Evolutionary conservation across 2,888 invertebrate species (phyloP).

Genomic region (Beris chalybata): DNA sequence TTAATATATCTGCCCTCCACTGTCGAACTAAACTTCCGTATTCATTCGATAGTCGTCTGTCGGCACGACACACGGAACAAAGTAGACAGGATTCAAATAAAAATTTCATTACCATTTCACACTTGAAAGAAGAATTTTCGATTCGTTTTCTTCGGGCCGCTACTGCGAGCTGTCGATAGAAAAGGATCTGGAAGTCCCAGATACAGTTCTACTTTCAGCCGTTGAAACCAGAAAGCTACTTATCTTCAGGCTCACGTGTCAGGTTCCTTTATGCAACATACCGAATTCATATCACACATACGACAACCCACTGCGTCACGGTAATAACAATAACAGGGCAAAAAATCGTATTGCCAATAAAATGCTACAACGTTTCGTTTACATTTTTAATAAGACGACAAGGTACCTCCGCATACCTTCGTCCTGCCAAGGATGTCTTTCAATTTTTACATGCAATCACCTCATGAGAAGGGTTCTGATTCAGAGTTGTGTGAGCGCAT

Average conservation of each 20-base stretch:
- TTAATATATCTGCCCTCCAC: no score
- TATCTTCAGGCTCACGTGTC: conserved; percentile 25
- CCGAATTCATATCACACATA: conserved; percentile 36
- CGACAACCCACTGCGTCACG: conserved; percentile 21
- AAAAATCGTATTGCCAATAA: conserved; percentile 34
- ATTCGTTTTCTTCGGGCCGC: not conserved
- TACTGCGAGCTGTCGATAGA: not conserved
- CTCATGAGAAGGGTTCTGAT: conserved; percentile 9
- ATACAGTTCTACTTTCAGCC: not conserved
- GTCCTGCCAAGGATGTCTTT: not conserved
- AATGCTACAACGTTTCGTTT: conserved; percentile 30
- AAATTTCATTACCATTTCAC: conserved; percentile 38
- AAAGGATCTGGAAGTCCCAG: not conserved
- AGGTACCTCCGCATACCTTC: conserved; percentile 3
- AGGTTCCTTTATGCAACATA: conserved; percentile 30
- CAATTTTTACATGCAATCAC: conserved; percentile 23
- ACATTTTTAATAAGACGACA: conserved; percentile 33
- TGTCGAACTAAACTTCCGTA: no score
- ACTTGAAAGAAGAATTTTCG: conserved; percentile 20
- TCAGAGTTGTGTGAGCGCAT: not conserved
- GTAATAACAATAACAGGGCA: conserved; percentile 36
- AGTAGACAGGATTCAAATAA: conserved; percentile 35
- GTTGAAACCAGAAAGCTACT: not conserved
- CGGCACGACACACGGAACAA: conserved; percentile 6
- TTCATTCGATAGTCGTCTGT: not conserved